A percentile compares a stretch with the other conserved stretches of the same genome.
Evolutionary conservation across 1,140 invertebrate species (phyloP).

Genomic region (Coelopa frigida): DNA sequence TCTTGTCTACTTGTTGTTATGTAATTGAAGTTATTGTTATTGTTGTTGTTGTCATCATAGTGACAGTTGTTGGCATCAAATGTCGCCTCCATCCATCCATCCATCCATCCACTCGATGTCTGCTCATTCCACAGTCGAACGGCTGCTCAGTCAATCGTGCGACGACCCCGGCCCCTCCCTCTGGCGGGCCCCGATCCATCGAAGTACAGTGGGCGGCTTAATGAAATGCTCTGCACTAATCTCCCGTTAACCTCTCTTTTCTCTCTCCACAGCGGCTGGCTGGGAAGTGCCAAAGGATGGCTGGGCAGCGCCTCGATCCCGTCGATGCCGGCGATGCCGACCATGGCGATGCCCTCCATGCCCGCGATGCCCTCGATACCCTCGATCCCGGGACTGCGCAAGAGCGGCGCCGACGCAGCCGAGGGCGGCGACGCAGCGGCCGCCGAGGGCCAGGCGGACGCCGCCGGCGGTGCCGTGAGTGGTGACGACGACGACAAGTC

Average conservation of each 20-base stretch:
- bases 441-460: slow-evolving; percentile 36
- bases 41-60: no score
- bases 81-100: no score
- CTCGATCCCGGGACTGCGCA: slow-evolving; percentile 60
- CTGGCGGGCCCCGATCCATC: no score
- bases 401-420: slow-evolving; percentile 48
- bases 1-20: no score
- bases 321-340: slow-evolving; percentile 37
- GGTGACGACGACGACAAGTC: slow-evolving; percentile 78
- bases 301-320: slow-evolving; percentile 48
- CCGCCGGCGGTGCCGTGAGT: slow-evolving; percentile 45
- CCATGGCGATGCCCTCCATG: slow-evolving; percentile 43
- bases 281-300: slow-evolving; percentile 79
- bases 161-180: no score
- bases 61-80: no score
- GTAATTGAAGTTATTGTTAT: no score
- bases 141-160: no score
- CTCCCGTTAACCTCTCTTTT: slow-evolving; percentile 5
- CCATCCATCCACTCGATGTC: no score
- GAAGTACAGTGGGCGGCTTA: neutral
- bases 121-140: no score
- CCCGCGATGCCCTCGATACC: slow-evolving; percentile 44
- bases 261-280: slow-evolving; percentile 53
- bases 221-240: slow-evolving; percentile 6
- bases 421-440: slow-evolving; percentile 45